Percentiles rank a stretch among this genome's conserved stretches.
Evolutionary conservation across 1,140 invertebrate species (phyloP).

Genomic region (Bursaphelenchus mucronatus): DNA sequence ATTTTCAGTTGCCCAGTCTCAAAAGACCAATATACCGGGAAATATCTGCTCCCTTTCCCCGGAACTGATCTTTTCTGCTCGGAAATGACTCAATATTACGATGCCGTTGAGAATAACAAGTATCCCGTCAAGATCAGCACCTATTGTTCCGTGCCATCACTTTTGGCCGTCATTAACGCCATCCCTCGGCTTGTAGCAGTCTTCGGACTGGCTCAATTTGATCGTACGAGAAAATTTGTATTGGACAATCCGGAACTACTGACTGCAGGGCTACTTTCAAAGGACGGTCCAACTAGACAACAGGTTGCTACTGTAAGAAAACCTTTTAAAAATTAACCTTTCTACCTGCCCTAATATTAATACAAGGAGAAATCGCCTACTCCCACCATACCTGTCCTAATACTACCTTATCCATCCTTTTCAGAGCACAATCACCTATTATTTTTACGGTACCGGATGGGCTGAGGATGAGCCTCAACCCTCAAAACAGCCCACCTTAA

Average conservation of each 20-base stretch:
- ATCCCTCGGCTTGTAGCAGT: background rate
- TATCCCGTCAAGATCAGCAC: background rate
- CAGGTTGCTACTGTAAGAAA: slow-evolving; percentile 2
- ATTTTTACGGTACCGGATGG: slow-evolving; percentile 10
- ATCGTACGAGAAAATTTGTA: background rate
- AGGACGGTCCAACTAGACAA: slow-evolving; percentile 2
- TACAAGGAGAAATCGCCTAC: too few relatives aligned
- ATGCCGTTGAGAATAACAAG: background rate
- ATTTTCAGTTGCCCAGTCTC: slow-evolving; percentile 9
- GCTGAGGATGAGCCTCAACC: too few relatives aligned
- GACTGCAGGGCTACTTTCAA: background rate
- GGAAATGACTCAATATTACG: slow-evolving; percentile 6
- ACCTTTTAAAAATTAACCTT: background rate
- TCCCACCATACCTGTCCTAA: too few relatives aligned
- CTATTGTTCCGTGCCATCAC: background rate
- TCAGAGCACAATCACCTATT: slow-evolving; percentile 9
- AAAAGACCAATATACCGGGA: background rate
- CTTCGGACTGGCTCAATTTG: background rate
- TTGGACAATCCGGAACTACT: slow-evolving; percentile 1
- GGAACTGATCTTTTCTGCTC: background rate
- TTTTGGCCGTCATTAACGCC: background rate
- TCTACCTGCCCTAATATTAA: background rate
- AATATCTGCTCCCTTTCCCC: slow-evolving; percentile 6
- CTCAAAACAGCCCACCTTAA: background rate
- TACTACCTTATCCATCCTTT: background rate